Base-by-base conservation (phyloP, 2,113 vertebrate genomes). In the Isichthys henryi region DNA sequence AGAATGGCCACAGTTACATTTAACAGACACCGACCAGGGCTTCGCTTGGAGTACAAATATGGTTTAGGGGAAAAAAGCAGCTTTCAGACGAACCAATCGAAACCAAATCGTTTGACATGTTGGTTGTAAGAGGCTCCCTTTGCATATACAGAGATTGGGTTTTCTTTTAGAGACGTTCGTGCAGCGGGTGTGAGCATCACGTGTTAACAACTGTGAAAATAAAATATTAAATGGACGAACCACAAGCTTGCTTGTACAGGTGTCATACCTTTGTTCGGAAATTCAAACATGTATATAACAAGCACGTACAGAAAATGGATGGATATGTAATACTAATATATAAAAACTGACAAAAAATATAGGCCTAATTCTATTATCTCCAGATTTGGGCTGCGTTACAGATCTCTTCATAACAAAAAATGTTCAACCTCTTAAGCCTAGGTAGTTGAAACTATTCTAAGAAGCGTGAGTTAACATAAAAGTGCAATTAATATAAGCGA, bases 161-260 rank as follows among this genome's bases (percentile, higher is more conserved):
- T 95, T 92, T 95, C 90, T 92, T 90, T 90, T 92, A 93, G 35
- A 90, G 93, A 90, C 92, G 92, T 94, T 95, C 96, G 95, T 96
- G 97, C 95, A 92, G 94, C 95, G 96, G 96, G 96, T 97, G 96
- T 92, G 95, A 96, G 95, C 96, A 96, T 95, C 96, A 97, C 96
- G 96, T 97, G 96, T 97, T 98, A 96, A 97, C 96, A 97, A 97
- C 96, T 97, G 96, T 97, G 96, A 98, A 97, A 99, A 99, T 99
- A 99, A 99, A 99, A 97, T 96, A 94, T 96, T 95, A 95, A 94
- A 97, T 97, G 98, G 97, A 96, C 96, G 97, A 96, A 90, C 88
- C 83, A 52, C 31, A 31, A 86, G 56, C 62, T 49, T 53, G 53
- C 19, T 39, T 89, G 3, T 62, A 35, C 9, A 7, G 43, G 27